Base-by-base conservation (phyloP, 2,113 vertebrate genomes). In the Tamias sibiricus region DNA sequence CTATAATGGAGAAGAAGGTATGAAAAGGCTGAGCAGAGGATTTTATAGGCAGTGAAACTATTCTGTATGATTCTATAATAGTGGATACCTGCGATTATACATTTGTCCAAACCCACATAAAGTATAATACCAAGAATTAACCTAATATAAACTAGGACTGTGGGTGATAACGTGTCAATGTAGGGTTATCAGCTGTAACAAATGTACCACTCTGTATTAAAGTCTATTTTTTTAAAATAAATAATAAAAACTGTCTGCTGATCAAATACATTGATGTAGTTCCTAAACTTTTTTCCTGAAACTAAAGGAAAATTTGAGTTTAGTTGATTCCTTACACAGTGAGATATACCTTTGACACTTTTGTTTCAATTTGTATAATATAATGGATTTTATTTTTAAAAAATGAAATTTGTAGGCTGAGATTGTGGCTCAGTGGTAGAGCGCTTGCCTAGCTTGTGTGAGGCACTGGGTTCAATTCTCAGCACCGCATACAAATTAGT, bases 351-450 rank as follows among this genome's bases (percentile, higher is more conserved):
- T 87, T 96, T 87, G n/a, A 85, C 42, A 79, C 6, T 57, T 87
- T 40, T 20, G 69, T 54, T 89, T n/a, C 68, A 62, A 82, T 90
- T 71, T 77, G 7, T 85, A 64, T 35, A 89, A 80, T 85, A 64
- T 35, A 89, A 80, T 74, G 49, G 19, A 95, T 92, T 87, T 88
- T 40, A 81, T 35, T 87, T 90, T 37, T 32, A 71, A 35, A 93
- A 90, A 93, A 87, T 93, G 79, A 96, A 66, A 57, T 52, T 66
- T 86, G 49, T 52, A 52, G 47, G 47, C 11, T 49, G 12, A 12
- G 47, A 12, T 13, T 49, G 47, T 49, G 47, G 47, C 47, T 49
- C 47, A 49, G 47, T 49, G 47, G 47, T 49, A 49, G 47, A 49
- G 47, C 47, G 13, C 11, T 49, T 49, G 11, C 47, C 47, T 49